Conservation (phyloP, 2,888 invertebrate genomes). For the Aporophyla nigra region DNA sequence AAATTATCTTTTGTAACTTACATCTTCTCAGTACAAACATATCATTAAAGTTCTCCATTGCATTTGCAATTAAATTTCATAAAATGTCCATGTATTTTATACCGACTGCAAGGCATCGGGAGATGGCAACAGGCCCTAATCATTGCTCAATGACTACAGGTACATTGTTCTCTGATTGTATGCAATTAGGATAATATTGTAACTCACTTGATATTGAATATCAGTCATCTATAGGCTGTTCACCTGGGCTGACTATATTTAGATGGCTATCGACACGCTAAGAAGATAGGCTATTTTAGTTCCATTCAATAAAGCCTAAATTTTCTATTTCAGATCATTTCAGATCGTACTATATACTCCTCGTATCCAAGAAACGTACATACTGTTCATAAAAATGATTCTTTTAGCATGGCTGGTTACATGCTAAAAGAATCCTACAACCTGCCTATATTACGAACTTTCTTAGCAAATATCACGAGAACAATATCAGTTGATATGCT, state of each 20-base stretch:
- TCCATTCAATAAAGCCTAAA: neutral
- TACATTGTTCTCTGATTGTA: neutral
- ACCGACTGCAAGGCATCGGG: neutral
- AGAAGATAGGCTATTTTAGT: no score
- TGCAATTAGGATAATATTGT: neutral
- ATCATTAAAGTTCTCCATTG: neutral
- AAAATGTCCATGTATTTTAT: neutral
- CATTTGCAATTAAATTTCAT: neutral
- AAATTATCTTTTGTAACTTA: neutral
- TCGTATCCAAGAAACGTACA: neutral
- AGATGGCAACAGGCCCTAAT: neutral
- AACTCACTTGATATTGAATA: neutral
- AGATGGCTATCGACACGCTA: no score
- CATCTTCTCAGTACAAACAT: neutral
- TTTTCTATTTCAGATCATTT: neutral
- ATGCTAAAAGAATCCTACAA: no score
- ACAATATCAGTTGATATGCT: conserved; percentile 6
- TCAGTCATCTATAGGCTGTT: neutral
- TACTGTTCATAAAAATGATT: neutral
- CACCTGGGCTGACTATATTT: no score
- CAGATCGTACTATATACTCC: no score
- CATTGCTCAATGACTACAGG: neutral
- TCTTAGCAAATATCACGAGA: neutral
- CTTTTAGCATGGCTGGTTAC: neutral
- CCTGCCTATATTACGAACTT: conserved; percentile 5